Evolutionary conservation across 2,888 invertebrate genomes (phyloP).

Genomic region (Caenorhabditis parvicauda): DNA sequence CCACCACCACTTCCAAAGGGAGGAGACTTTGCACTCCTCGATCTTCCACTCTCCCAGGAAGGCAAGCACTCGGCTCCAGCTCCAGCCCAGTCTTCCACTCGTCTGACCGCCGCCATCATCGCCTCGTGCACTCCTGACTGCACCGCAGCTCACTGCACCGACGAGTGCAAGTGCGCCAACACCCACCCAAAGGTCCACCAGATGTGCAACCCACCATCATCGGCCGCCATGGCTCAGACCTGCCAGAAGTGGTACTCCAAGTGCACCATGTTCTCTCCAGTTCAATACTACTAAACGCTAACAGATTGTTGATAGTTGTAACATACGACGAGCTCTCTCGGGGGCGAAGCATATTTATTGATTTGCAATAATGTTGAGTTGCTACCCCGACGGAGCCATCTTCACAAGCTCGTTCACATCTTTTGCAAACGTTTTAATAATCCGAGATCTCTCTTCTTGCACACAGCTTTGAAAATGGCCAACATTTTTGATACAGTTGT

Average conservation of each 20-base stretch:
- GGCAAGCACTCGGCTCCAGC: constrained; percentile 13
- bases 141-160: constrained; percentile 45
- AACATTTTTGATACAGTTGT: no score
- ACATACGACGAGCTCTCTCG: background rate
- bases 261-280: constrained; percentile 55
- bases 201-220: constrained; percentile 56
- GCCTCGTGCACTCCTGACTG: constrained; percentile 50
- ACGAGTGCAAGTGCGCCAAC: constrained; percentile 52
- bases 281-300: constrained; percentile 35
- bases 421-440: background rate
- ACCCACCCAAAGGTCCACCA: constrained; percentile 52
- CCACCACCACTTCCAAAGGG: constrained; percentile 52
- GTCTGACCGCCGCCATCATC: constrained; percentile 46
- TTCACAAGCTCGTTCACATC: background rate
- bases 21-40: constrained; percentile 34
- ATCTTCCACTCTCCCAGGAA: constrained; percentile 36
- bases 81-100: constrained; percentile 12
- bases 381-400: background rate
- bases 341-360: no score
- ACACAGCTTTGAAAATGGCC: constrained; percentile 40
- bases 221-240: constrained; percentile 41
- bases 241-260: constrained; percentile 55
- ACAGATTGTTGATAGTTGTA: constrained; percentile 17
- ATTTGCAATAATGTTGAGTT: background rate
- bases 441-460: constrained; percentile 10